Base-by-base conservation (phyloP, 1,140 invertebrate genomes). In the Pogonognathellus flavescens region DNA sequence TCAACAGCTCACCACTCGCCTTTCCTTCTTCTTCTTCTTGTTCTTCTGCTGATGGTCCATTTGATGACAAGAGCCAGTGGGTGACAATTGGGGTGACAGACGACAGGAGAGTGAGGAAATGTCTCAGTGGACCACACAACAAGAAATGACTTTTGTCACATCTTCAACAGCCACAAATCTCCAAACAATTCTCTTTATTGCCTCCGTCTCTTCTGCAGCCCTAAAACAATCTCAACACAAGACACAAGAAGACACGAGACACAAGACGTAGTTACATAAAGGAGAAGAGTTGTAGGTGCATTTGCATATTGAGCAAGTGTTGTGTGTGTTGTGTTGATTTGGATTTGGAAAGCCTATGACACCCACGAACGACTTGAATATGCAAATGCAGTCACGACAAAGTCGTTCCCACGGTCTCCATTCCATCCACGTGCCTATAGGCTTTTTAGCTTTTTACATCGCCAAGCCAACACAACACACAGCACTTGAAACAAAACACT, bases 391-490 rank as follows among this genome's bases (percentile, higher is more conserved):
- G 70, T 76, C 70, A 76, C 70, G 70, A 76, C 31, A 76, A 7
- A n/a, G 16, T 76, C 70, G 41, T 76, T 76, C 70, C 70, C 70
- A 76, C 70, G 70, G 70, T 76, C 70, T 76, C 25, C 70, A 76
- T 72, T 72, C 66, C 41, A 49, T 50, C 13, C 70, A 76, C 70
- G 70, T 76, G 70, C 70, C 70, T 50, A 76, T 76, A 76, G 70
- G 13, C 70, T 49, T 72, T 72, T 13, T 41, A 41, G 31, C 6
- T 4, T 49, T 49, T 49, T 18, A 1, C 31, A 59, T 59, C 14
- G 9, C 11, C 60, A 11, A 1, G 10, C 53, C 16, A 55, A 55
- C 53, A 55, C 7, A n/a, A n/a, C n/a, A n/a, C n/a, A 41, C 31
- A 41, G 6, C 1, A 41, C 6, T 6, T n/a, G n/a, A n/a, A 41